Base-by-base conservation (phyloP, 2,888 invertebrate species). In the Argyresthia goedartella region DNA sequence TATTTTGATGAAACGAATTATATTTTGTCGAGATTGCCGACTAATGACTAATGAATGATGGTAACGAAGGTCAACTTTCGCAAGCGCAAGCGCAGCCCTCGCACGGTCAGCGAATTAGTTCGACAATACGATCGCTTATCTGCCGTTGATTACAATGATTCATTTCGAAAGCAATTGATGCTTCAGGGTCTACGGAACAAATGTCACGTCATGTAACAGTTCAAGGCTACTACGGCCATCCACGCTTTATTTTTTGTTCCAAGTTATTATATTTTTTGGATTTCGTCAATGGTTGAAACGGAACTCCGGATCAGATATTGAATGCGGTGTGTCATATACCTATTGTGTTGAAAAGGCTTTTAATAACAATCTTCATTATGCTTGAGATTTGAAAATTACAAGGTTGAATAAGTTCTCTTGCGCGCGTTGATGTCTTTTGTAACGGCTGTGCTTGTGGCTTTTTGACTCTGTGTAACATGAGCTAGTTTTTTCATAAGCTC, bases 161-260 rank as follows among this genome's bases (percentile, higher is more conserved):
- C 51, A 46, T 51, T 51, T 51, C 51, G 51, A 70, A 13, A 44
- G 44, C 63, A 66, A 65, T 66, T 65, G 66, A 67, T 65, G 66
- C 64, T 56, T 63, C 57, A 63, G 60, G 54, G 52, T 52, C 54
- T 59, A 61, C 66, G 25, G 43, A 11, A 66, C 67, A 76, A 78
- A 79, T 73, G 72, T 64, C 72, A 55, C 51, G 61, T 77, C 77
- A 67, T 73, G 74, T 72, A 77, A 80, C 61, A 67, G 81, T 78
- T 82, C 82, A 84, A 84, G 81, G 82, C 64, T 73, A 71, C 65
- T 11, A 39, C 39, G 1, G 39, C 39, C 2, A 25, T 8, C 1
- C 9, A 13, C 14, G 14, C 14, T 4, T 13, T 14, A 14, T 43
- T 11, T 13, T 14, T 36, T 6, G 14, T 42, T 56, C 49, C 52